Conservation (phyloP, 2,888 invertebrate species). For the Yponomeuta evonymella region DNA sequence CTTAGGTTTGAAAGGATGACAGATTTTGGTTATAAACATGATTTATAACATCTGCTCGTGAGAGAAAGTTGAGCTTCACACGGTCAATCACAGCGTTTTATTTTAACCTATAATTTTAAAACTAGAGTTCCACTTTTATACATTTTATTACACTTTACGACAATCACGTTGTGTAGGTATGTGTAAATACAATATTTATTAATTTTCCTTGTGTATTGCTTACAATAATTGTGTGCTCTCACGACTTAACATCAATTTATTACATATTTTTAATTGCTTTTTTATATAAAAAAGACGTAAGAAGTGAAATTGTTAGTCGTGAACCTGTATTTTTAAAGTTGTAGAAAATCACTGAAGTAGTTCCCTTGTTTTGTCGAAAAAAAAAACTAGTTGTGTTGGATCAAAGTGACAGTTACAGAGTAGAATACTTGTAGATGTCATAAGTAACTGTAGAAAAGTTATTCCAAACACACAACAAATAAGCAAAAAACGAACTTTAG, state of each 20-base stretch:
- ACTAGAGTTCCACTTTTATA: slow-evolving; percentile 20
- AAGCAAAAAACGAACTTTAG: slow-evolving; percentile 38
- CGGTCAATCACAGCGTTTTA: slow-evolving; percentile 37
- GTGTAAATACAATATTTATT: slow-evolving; percentile 13
- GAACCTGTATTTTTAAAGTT: slow-evolving; percentile 2
- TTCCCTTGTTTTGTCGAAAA: neutral
- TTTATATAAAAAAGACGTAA: neutral
- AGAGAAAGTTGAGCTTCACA: slow-evolving; percentile 31
- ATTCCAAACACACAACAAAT: slow-evolving; percentile 26
- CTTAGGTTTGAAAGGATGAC: too few relatives aligned
- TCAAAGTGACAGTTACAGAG: neutral
- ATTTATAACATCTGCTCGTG: slow-evolving; percentile 18
- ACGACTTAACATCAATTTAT: slow-evolving; percentile 23
- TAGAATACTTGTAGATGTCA: neutral
- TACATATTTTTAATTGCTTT: slow-evolving; percentile 2
- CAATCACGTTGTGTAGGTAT: slow-evolving; percentile 6
- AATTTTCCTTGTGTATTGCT: slow-evolving; percentile 24
- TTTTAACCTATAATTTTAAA: slow-evolving; percentile 25
- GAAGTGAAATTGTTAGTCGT: neutral
- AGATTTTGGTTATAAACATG: neutral
- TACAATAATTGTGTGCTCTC: slow-evolving; percentile 40
- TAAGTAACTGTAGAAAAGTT: slow-evolving; percentile 12
- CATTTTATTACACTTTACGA: slow-evolving; percentile 3
- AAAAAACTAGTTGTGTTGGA: neutral
- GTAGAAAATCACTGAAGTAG: neutral